These are phyloP conservation scores for Alauda arvensis DNA, from an alignment of 2,797 vertebrate species.

Conservation along the genomic window DNA sequence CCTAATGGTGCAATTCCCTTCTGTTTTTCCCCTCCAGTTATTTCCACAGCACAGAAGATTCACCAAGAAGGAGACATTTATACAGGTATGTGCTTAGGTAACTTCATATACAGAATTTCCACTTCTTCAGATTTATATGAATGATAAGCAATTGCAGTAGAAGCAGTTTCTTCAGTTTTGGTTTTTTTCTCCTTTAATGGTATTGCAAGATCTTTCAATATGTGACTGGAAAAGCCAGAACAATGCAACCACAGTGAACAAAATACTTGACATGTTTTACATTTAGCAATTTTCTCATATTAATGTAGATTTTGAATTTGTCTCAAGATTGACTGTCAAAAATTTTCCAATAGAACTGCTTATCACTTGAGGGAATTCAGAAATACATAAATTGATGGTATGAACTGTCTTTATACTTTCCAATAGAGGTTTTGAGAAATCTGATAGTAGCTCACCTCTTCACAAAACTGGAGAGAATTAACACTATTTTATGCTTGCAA, in stretches of 20 bases:
- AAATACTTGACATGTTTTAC: background rate
- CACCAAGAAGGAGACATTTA: slow-evolving; percentile 86
- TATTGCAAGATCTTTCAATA: background rate
- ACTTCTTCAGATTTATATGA: background rate
- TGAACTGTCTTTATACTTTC: background rate
- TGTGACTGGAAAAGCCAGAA: background rate
- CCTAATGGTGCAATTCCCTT: background rate
- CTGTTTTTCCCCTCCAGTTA: slow-evolving; percentile 75
- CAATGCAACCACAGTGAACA: background rate
- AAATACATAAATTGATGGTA: background rate
- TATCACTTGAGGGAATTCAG: background rate
- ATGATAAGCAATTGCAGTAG: background rate
- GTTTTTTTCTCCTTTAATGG: background rate
- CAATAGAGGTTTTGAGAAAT: background rate
- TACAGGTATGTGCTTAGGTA: slow-evolving; percentile 81
- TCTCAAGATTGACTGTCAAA: background rate
- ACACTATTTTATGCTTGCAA: background rate
- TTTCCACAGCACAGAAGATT: slow-evolving; percentile 95
- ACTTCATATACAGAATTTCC: background rate
- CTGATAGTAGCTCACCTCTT: background rate
- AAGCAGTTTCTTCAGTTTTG: background rate
- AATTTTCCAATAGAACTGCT: background rate
- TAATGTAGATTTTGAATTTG: background rate
- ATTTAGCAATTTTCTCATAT: background rate
- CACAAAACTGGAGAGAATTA: background rate